phyloP scores from a whole-genome alignment of 2,113 vertebrate genomes.

The Triplophysa siluroides region DNA sequence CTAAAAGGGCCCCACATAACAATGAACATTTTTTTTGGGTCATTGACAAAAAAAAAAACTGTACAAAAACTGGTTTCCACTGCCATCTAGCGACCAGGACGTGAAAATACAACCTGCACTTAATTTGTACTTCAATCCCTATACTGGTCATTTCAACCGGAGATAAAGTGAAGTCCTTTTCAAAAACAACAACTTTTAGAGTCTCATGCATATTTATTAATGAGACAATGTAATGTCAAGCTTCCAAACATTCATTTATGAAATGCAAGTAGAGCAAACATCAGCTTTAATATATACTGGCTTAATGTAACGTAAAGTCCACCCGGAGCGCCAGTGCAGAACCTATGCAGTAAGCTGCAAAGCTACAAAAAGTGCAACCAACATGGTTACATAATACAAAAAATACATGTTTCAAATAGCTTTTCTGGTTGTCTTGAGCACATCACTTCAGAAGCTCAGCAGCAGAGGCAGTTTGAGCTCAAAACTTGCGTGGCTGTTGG shows the following conservation, averaged over 20 bases:
- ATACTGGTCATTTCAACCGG: background rate
- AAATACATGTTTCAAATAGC: background rate
- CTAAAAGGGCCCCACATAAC: too few species aligned
- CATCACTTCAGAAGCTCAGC: slow-evolving; percentile 20
- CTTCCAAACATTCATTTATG: slow-evolving; percentile 43
- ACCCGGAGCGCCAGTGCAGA: slow-evolving; percentile 33
- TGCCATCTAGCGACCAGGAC: background rate
- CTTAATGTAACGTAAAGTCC: slow-evolving; percentile 36
- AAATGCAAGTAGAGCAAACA: background rate
- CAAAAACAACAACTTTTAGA: background rate
- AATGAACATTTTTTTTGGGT: too few species aligned
- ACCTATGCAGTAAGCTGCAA: slow-evolving; percentile 29
- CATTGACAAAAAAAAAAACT: too few species aligned
- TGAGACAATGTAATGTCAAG: slow-evolving; percentile 53
- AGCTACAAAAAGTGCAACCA: slow-evolving; percentile 43
- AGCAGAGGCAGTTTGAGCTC: slow-evolving; percentile 54
- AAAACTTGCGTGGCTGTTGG: slow-evolving; percentile 93
- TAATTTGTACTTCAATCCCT: background rate
- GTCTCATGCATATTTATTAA: slow-evolving; percentile 55
- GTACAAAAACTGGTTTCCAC: background rate
- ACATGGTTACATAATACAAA: slow-evolving; percentile 1
- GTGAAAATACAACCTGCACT: background rate
- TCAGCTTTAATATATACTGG: slow-evolving; percentile 34
- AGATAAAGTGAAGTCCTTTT: too few species aligned
- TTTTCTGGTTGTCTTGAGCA: slow-evolving; percentile 53